Evolutionary conservation across 2,888 invertebrate species (phyloP).

Genomic region (Fissipunctia ypsillon): DNA sequence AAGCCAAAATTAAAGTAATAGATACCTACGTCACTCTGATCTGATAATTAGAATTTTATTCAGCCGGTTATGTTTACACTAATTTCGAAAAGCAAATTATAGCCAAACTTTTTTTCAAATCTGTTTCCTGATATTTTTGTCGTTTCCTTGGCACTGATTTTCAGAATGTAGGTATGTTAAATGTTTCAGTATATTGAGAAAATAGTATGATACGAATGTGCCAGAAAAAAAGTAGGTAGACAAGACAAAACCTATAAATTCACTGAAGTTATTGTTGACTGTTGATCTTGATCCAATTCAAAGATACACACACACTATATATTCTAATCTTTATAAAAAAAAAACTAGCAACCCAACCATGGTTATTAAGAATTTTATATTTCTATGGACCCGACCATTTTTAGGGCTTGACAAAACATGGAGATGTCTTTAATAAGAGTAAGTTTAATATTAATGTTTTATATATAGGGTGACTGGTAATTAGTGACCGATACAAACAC

Average conservation of each 20-base stretch:
- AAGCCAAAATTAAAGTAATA: not conserved
- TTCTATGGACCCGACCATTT: too few species aligned
- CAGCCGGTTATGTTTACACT: not conserved
- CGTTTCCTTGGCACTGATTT: slow-evolving; percentile 59
- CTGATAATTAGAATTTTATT: not conserved
- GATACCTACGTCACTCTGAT: not conserved
- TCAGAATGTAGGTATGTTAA: slow-evolving; percentile 16
- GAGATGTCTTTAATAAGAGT: not conserved
- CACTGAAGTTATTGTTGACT: not conserved
- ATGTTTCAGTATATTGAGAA: slow-evolving; percentile 10
- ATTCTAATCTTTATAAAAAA: slow-evolving; percentile 11
- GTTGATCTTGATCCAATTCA: slow-evolving; percentile 43
- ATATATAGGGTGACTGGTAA: too few species aligned
- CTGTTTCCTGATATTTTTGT: slow-evolving; percentile 29
- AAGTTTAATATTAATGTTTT: not conserved
- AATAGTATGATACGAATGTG: slow-evolving; percentile 1
- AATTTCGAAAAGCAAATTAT: not conserved
- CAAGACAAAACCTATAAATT: slow-evolving; percentile 36
- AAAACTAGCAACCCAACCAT: not conserved
- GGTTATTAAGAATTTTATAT: too few species aligned
- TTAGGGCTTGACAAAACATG: not conserved
- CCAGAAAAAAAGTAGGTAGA: slow-evolving; percentile 11
- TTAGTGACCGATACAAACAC: too few species aligned
- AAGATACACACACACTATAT: not conserved
- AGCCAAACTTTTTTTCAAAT: slow-evolving; percentile 11